Evolutionary conservation across 2,797 vertebrate species (phyloP).

Genomic region (Nasua narica): DNA sequence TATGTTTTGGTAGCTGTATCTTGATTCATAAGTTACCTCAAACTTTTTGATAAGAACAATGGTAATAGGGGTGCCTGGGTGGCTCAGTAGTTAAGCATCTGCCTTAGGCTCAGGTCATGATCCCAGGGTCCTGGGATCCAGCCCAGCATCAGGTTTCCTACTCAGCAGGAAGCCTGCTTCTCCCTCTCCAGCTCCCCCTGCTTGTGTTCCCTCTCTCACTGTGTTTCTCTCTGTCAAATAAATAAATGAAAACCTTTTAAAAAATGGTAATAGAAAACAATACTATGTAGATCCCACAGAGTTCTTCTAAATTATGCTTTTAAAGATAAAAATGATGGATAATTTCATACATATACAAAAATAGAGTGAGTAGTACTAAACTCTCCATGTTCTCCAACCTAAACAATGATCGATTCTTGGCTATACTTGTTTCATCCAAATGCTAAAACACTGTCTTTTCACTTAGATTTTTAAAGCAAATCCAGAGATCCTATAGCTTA

Average conservation of each 20-base stretch:
- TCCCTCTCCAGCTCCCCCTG: too few relatives aligned
- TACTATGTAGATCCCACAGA: background rate
- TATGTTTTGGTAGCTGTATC: background rate
- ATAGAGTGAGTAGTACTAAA: background rate
- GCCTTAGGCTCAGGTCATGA: too few relatives aligned
- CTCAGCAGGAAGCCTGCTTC: too few relatives aligned
- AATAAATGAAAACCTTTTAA: too few relatives aligned
- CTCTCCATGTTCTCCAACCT: background rate
- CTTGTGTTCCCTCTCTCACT: too few relatives aligned
- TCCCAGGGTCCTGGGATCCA: too few relatives aligned
- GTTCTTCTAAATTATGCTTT: background rate
- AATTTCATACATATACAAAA: background rate
- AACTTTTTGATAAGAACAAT: background rate
- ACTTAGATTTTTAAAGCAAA: background rate
- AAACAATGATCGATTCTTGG: background rate
- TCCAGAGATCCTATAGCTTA: background rate
- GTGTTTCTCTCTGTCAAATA: too few relatives aligned
- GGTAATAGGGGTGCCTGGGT: background rate
- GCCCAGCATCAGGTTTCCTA: too few relatives aligned
- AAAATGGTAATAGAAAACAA: background rate
- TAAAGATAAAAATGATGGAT: background rate
- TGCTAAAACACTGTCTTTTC: background rate
- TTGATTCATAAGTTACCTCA: background rate
- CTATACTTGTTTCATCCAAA: background rate
- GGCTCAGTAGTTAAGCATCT: too few relatives aligned